Evolutionary conservation across 2,797 vertebrate species (phyloP).

Genomic region (Oryzias dopingdopingensis): DNA sequence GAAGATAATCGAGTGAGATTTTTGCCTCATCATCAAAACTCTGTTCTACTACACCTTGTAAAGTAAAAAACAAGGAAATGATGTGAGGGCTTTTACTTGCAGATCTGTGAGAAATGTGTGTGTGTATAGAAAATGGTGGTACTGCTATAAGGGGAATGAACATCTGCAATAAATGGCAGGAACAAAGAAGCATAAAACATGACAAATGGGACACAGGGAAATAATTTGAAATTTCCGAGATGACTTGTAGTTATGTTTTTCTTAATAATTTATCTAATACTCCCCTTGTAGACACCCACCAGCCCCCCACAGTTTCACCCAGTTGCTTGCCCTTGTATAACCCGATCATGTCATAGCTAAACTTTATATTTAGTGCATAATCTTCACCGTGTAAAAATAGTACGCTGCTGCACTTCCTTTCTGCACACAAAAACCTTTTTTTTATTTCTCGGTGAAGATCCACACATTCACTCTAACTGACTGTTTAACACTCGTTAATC

Average conservation of each 20-base stretch:
- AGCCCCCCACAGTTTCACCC: constrained; percentile 8
- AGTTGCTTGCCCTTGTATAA: constrained; percentile 27
- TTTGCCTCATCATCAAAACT: constrained; percentile 22
- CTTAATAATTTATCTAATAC: constrained; percentile 37
- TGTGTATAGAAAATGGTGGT: constrained; percentile 41
- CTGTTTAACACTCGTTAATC: constrained; percentile 58
- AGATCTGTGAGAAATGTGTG: constrained; percentile 23
- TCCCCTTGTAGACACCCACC: constrained; percentile 1
- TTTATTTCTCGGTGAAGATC: constrained; percentile 30
- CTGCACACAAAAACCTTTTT: constrained; percentile 40
- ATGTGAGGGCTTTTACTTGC: neutral
- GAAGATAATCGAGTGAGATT: constrained; percentile 41
- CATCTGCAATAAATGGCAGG: constrained; percentile 55
- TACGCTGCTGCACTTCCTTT: constrained; percentile 13
- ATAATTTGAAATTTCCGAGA: constrained; percentile 15
- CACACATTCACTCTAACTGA: constrained; percentile 12
- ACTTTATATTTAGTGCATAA: constrained; percentile 6
- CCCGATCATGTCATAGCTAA: constrained; percentile 20
- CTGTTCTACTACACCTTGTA: too few relatives aligned
- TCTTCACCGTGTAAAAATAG: constrained; percentile 8
- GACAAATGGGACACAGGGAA: constrained; percentile 59
- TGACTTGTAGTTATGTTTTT: constrained; percentile 17
- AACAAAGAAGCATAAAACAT: constrained; percentile 67
- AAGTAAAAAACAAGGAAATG: neutral
- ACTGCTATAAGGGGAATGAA: constrained; percentile 54